phyloP scores from a whole-genome alignment of 2,888 invertebrate genomes.

The Phortica magna region DNA sequence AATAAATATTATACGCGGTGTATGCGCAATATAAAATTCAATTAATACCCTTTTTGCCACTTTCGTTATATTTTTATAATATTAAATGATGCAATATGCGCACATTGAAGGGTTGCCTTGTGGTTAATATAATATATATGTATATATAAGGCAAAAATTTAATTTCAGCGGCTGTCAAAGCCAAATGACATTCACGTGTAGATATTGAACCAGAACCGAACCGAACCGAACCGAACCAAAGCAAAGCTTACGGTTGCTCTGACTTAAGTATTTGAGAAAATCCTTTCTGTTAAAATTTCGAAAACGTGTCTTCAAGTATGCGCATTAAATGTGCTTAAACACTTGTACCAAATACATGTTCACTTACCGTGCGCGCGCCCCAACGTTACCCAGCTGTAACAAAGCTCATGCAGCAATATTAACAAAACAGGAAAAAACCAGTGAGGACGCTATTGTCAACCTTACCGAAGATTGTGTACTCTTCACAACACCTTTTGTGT shows the following conservation, averaged over 20 bases:
- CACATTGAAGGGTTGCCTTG: not conserved
- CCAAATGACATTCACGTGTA: no score
- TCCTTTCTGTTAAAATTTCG: conserved; percentile 40
- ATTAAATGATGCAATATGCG: not conserved
- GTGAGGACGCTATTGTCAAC: no score
- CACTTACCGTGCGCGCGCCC: not conserved
- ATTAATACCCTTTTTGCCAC: conserved; percentile 49
- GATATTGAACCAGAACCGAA: no score
- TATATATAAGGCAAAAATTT: not conserved
- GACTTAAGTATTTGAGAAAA: not conserved
- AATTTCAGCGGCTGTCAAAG: not conserved
- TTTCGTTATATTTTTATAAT: not conserved
- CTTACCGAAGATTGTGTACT: no score
- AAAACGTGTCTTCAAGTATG: conserved; percentile 66
- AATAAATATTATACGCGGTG: conserved; percentile 61
- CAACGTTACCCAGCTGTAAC: conserved; percentile 35
- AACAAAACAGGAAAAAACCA: no score
- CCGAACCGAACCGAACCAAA: not conserved
- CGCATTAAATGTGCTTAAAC: conserved; percentile 15
- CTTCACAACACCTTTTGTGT: no score
- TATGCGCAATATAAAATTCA: conserved; percentile 54
- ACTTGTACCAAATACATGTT: not conserved
- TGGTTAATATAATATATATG: not conserved
- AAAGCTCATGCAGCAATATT: conserved; percentile 35
- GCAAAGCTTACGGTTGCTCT: not conserved